These are phyloP conservation scores for Sinocyclocheilus anophthalmus DNA, from an alignment of 2,113 vertebrate genomes.

Conservation along the genomic window DNA sequence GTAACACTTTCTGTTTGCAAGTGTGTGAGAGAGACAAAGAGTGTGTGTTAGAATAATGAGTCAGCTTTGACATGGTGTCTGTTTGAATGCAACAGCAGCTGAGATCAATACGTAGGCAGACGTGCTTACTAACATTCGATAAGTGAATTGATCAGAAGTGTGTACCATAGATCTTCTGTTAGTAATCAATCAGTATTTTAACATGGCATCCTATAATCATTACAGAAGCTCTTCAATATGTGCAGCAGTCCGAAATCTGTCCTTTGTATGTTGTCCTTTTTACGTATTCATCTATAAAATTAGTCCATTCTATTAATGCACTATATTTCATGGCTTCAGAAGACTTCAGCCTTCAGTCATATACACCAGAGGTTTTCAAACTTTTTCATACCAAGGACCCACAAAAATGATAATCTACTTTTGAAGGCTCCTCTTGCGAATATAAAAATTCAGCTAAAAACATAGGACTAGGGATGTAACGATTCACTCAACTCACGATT, in stretches of 20 bases:
- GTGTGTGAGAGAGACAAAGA: background rate
- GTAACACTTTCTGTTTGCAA: background rate
- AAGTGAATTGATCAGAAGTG: slow-evolving; percentile 45
- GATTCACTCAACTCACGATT: too few species aligned
- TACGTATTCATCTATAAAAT: background rate
- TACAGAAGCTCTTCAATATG: background rate
- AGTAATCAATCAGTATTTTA: slow-evolving; percentile 33
- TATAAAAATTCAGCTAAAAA: background rate
- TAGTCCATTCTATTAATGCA: background rate
- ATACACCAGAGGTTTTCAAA: background rate
- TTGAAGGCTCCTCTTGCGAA: background rate
- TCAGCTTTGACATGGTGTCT: background rate
- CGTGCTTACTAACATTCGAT: slow-evolving; percentile 63
- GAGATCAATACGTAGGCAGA: slow-evolving; percentile 11
- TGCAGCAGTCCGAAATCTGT: background rate
- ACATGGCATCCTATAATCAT: background rate
- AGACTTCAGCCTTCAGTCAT: background rate
- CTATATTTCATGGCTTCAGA: background rate
- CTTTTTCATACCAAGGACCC: too few species aligned
- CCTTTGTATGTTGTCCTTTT: background rate
- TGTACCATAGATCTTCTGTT: slow-evolving; percentile 16
- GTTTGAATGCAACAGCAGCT: background rate
- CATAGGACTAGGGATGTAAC: background rate
- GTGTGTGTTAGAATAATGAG: background rate
- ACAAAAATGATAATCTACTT: background rate